Percentiles rank a stretch among this genome's conserved stretches.
phyloP scores from a whole-genome alignment of 2,797 vertebrate genomes.

The Anguilla megastoma region DNA sequence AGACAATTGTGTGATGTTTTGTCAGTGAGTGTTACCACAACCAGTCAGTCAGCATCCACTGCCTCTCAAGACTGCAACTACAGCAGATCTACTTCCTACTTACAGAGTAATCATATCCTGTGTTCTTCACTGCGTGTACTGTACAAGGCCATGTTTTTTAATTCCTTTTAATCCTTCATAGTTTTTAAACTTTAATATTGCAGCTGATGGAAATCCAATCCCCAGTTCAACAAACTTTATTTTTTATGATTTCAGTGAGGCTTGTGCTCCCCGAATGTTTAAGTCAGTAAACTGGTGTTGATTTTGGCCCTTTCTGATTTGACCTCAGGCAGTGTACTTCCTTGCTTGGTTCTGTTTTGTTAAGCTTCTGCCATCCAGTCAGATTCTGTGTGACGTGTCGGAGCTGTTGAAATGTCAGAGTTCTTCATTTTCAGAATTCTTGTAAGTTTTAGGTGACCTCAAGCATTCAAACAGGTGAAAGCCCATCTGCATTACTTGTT shows the following conservation, averaged over 20 bases:
- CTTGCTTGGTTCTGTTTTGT: not conserved
- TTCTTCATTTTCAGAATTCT: not conserved
- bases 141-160: not conserved
- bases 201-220: not conserved
- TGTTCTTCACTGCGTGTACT: not conserved
- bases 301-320: not conserved
- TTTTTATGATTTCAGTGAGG: not conserved
- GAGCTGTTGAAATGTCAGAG: not conserved
- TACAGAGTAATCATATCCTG: not conserved
- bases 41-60: not conserved
- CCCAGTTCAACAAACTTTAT: not conserved
- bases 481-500: not conserved
- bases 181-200: not conserved
- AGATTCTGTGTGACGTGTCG: not conserved
- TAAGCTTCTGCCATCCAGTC: not conserved
- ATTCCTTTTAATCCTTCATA: too few relatives aligned
- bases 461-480: not conserved
- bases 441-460: not conserved
- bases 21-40: slow-evolving; percentile 4
- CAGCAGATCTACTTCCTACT: slow-evolving; percentile 14
- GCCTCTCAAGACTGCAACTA: slow-evolving; percentile 3
- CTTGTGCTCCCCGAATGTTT: not conserved
- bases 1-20: not conserved
- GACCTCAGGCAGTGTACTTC: not conserved
- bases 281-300: not conserved